Evolutionary conservation across 37 sponge, comb jelly and placozoan genomes (phyloP).

Genomic region (Axinella damicornis): DNA sequence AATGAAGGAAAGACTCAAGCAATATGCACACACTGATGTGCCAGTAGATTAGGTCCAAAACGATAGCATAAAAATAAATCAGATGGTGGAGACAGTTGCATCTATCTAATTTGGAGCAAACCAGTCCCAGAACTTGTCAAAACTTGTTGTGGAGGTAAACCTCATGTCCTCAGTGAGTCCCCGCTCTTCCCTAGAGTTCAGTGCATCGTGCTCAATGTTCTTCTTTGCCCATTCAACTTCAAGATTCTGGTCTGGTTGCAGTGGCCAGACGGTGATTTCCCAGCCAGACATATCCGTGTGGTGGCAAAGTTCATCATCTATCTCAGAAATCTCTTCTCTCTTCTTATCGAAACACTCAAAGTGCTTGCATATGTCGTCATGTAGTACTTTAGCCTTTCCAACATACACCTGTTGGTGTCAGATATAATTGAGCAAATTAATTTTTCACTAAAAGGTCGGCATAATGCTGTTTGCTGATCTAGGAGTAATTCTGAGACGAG

Average conservation of each 20-base stretch:
- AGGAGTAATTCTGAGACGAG: no score
- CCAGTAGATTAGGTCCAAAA: no score
- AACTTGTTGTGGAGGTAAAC: conserved; percentile 44
- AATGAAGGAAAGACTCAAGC: no score
- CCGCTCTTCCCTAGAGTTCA: conserved; percentile 39
- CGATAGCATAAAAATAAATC: neutral
- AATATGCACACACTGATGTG: no score
- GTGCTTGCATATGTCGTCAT: conserved; percentile 62
- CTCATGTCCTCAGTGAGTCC: conserved; percentile 51
- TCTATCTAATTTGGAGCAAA: conserved; percentile 53
- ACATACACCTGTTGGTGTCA: conserved; percentile 62
- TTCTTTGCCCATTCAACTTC: conserved; percentile 84
- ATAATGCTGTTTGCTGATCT: no score
- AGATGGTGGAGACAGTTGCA: neutral
- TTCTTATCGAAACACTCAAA: conserved; percentile 75
- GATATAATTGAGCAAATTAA: no score
- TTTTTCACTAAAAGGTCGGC: no score
- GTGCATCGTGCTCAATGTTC: conserved; percentile 44
- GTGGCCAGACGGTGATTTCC: conserved; percentile 53
- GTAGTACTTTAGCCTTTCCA: conserved; percentile 70
- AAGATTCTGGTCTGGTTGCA: conserved; percentile 33
- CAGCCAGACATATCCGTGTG: conserved; percentile 67
- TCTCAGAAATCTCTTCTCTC: conserved; percentile 58
- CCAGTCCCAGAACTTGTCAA: conserved; percentile 72
- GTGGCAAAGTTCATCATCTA: conserved; percentile 87